Evolutionary conservation across 2,797 vertebrate genomes (phyloP).

Genomic region (Ficedula albicollis): DNA sequence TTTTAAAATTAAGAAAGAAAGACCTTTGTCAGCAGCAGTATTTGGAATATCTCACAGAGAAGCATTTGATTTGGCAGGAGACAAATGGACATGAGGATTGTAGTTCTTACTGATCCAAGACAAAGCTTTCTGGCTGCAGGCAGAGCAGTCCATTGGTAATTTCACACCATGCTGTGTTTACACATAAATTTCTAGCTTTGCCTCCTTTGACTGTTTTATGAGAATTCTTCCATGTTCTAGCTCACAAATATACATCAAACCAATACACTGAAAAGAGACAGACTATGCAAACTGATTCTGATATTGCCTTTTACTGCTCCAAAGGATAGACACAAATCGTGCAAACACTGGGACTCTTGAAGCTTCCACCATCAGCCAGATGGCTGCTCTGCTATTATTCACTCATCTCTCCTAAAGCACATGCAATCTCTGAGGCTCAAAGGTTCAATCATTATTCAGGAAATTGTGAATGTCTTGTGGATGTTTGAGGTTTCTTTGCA

Average conservation of each 20-base stretch:
- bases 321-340: neutral
- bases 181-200: constrained; percentile 21
- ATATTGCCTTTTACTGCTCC: constrained; percentile 7
- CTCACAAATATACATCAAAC: neutral
- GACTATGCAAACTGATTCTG: neutral
- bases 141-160: constrained; percentile 17
- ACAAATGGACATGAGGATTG: neutral
- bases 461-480: neutral
- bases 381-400: neutral
- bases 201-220: constrained; percentile 31
- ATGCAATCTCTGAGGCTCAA: neutral
- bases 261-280: neutral
- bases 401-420: constrained; percentile 7
- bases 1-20: neutral
- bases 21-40: neutral
- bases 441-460: neutral
- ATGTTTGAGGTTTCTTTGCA: neutral
- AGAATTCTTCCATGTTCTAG: constrained; percentile 18
- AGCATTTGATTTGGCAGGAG: neutral
- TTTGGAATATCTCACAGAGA: neutral
- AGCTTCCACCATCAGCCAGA: constrained; percentile 23
- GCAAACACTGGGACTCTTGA: neutral
- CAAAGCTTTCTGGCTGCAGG: constrained; percentile 16
- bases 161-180: constrained; percentile 18
- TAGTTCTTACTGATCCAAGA: constrained; percentile 12